phyloP scores from a whole-genome alignment of 2,888 invertebrate species.

The Danaus chrysippus region DNA sequence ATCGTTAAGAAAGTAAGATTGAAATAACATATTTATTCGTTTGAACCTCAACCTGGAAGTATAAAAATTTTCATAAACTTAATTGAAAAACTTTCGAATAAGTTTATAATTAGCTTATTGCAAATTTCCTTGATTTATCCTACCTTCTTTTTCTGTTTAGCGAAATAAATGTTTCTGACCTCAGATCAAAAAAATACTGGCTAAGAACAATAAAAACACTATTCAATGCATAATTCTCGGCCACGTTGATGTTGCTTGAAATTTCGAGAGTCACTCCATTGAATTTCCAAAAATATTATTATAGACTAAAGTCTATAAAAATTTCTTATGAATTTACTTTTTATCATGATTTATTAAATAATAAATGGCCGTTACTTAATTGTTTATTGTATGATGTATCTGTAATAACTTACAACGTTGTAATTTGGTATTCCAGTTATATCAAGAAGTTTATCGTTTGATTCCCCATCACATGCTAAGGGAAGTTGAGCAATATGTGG shows the following conservation, averaged over 20 bases:
- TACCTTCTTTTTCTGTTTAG: constrained; percentile 58
- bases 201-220: constrained; percentile 76
- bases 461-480: constrained; percentile 53
- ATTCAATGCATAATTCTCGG: constrained; percentile 67
- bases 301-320: constrained; percentile 54
- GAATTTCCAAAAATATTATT: constrained; percentile 45
- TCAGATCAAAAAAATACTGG: constrained; percentile 80
- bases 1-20: not conserved
- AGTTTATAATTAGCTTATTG: constrained; percentile 6
- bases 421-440: constrained; percentile 56
- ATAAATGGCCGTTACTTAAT: not conserved
- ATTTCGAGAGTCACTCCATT: constrained; percentile 78
- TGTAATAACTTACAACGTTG: constrained; percentile 30
- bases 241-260: constrained; percentile 85
- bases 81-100: no score
- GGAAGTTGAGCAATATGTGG: constrained; percentile 57
- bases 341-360: not conserved
- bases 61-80: not conserved
- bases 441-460: constrained; percentile 57
- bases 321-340: not conserved
- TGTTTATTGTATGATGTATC: no score
- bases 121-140: constrained; percentile 88
- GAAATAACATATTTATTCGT: constrained; percentile 62
- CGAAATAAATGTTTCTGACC: constrained; percentile 81
- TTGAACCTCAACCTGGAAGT: constrained; percentile 58